phyloP scores from a whole-genome alignment of 2,797 vertebrate genomes.

The Micromesistius poutassou region DNA sequence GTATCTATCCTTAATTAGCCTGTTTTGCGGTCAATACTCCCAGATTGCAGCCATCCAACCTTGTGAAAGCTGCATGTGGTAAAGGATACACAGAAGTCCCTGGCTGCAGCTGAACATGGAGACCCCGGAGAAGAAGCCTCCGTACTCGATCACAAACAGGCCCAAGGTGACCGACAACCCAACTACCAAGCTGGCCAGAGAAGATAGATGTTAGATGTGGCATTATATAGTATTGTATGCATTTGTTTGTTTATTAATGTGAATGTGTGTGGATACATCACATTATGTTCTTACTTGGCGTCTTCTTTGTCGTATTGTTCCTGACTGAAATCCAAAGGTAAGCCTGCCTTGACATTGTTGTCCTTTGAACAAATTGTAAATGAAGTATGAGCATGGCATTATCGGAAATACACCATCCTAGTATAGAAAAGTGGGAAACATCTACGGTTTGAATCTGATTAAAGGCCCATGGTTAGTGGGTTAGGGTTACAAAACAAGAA shows the following conservation, averaged over 20 bases:
- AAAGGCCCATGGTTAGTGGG: no score
- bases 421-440: not conserved
- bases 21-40: not conserved
- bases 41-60: not conserved
- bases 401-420: not conserved
- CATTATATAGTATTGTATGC: not conserved
- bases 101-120: conserved; percentile 90
- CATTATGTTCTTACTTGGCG: conserved; percentile 66
- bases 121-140: conserved; percentile 86
- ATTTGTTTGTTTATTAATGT: not conserved
- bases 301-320: conserved; percentile 78
- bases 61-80: not conserved
- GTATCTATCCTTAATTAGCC: not conserved
- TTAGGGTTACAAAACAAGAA: not conserved
- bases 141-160: conserved; percentile 81
- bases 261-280: not conserved
- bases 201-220: not conserved
- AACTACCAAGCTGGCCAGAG: conserved; percentile 75
- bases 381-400: not conserved
- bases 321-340: conserved; percentile 78
- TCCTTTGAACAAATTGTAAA: conserved; percentile 67
- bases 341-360: conserved; percentile 80
- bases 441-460: not conserved
- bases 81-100: conserved; percentile 89
- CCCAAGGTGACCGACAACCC: conserved; percentile 81